Conservation (phyloP, 2,113 vertebrate genomes). For the Mustela nigripes region DNA sequence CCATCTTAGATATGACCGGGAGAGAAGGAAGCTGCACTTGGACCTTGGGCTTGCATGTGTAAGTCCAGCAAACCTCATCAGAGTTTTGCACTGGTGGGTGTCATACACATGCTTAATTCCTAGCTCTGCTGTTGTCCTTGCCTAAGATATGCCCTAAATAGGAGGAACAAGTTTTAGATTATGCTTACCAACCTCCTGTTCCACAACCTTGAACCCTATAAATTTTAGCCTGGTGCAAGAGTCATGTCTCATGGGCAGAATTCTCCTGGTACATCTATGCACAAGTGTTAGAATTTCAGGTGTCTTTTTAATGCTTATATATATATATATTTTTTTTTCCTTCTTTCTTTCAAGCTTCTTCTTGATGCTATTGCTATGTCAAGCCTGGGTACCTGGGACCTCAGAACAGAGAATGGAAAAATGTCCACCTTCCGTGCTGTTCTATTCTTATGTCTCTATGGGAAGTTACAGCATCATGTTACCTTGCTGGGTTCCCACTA, state of each 20-base stretch:
- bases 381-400: not conserved
- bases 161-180: not conserved
- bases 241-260: not conserved
- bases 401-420: not conserved
- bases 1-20: rapidly evolving
- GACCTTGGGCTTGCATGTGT: not conserved
- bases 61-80: not conserved
- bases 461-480: not conserved
- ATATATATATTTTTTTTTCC: not conserved
- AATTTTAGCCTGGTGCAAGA: not conserved
- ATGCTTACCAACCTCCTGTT: too few relatives aligned
- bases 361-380: not conserved
- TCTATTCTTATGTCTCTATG: not conserved
- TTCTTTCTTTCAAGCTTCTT: not conserved
- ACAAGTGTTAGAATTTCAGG: not conserved
- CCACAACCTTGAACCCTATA: not conserved
- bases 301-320: not conserved
- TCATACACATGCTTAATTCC: not conserved
- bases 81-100: not conserved
- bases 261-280: not conserved
- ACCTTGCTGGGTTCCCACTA: not conserved
- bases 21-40: not conserved
- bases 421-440: rapidly evolving
- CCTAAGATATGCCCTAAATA: not conserved
- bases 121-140: not conserved